Conservation (phyloP, 2,113 vertebrate genomes). For the Nothobranchius furzeri region DNA sequence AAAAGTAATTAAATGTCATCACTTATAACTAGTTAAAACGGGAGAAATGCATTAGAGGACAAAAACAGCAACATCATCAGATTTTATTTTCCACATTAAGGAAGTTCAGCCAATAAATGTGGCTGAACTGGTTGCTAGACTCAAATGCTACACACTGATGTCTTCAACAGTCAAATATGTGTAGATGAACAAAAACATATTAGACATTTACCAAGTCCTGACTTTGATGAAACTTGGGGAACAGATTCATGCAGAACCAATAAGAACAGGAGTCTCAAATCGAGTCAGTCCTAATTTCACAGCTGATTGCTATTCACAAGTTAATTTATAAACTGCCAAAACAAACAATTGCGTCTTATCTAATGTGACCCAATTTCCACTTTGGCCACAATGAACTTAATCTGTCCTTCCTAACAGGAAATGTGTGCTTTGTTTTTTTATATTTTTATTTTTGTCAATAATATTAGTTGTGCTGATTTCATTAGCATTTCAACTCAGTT, state of each 20-base stretch:
- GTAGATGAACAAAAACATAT: no score
- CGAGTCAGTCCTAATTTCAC: neutral
- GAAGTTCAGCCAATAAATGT: no score
- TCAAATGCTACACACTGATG: neutral
- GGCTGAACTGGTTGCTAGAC: no score
- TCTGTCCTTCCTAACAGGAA: neutral
- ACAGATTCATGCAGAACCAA: neutral
- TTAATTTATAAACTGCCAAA: neutral
- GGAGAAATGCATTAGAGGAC: no score
- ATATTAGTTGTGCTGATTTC: neutral
- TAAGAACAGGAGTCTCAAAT: neutral
- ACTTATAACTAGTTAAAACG: no score
- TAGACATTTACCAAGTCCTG: neutral
- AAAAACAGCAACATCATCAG: no score
- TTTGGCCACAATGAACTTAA: neutral
- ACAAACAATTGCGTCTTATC: neutral
- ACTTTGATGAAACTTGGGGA: neutral
- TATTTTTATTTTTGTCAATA: neutral
- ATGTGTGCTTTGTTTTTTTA: neutral
- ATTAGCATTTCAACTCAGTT: neutral
- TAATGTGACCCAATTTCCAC: neutral
- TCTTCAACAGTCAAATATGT: neutral
- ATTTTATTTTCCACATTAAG: no score
- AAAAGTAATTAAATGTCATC: no score
- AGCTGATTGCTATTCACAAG: slow-evolving; percentile 1